Evolutionary conservation across 1,140 invertebrate species (phyloP), one percentile per base, ranked within the genome.

Genomic region (Drosophila aff.): DNA sequence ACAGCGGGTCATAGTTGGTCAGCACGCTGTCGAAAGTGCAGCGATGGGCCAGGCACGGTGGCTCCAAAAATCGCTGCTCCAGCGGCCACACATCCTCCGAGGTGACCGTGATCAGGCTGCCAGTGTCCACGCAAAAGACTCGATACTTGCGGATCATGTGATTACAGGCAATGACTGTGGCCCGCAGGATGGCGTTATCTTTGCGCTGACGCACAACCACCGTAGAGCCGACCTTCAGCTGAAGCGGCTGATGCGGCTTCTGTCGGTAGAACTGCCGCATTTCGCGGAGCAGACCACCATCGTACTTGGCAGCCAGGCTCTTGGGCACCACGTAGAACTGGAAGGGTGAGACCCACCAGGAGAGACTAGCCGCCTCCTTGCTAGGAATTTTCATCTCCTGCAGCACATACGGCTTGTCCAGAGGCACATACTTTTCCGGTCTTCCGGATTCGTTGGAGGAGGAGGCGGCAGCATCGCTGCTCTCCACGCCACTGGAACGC

Each of bases 41-140:
- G 21, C 94, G 93, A 5, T 96, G 93, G 0, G 95, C 96, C 93
- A 96, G 95, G 55, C 94, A 95, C 0, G 96, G 96, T 11, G 97
- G 73, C n/a, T 93, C 92, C 81, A 96, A 94, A 31, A 96, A 95
- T 69, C 95, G 94, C 31, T 93, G 94, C 59, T 96, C 95, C 26
- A 97, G 93, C 18, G 94, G 94, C 94, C 95, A 97, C 1, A 97
- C 94, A 79, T 96, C 94, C 58, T 92, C 93, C 0, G 92, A 90
- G 38, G 94, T 93, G 0, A 96, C 95, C 0, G 94, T 91, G 31
- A 94, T 94, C 31, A 93, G 93, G 85, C 97, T 97, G 36, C 96
- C 96, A 81, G 95, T 96, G 93, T 97, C 96, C 2, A 97, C 93
- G 68, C 95, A 97, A 33, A 94, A 94, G 0, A 97, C 95, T 38